Base-by-base conservation (phyloP, 1,140 invertebrate genomes). In the Mesaphorura yosii region DNA sequence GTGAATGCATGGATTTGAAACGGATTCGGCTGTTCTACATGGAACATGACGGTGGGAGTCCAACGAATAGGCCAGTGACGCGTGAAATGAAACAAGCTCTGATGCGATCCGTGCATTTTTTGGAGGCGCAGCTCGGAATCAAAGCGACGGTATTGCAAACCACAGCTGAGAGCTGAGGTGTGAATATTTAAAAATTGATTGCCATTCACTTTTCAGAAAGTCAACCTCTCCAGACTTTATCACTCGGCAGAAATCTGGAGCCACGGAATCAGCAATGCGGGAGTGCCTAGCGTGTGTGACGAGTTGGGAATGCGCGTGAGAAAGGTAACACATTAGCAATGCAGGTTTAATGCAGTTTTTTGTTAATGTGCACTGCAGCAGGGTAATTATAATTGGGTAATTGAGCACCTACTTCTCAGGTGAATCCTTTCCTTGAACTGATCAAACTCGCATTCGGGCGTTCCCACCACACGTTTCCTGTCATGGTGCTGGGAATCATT, bases 381-480 rank as follows among this genome's bases (percentile, higher is more conserved):
- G 17, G 23, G 6, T 22, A 10, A 42, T 10, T 42, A 19, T 17
- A 19, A 17, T 17, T 42, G 10, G 17, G 31, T 25, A 27, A 20
- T n/a, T 1, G 14, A 22, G 45, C 29, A 12, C 26, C 31, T 60
- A 68, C 79, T 50, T 27, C 15, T 20, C 68, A 80, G 45, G 78
- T 80, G 1, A 80, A 76, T 55, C 69, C 82, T 19, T 74, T 74
- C 38, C 68, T 70, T 62, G 85, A 88, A 70, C 70, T 85, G 0
- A 23, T 80, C 0, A 88, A 87, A 66, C 85, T 82, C 77, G 48
- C 78, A 0, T 65, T 88, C 15, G 76, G 81, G 1, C 65, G 71
- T 17, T 89, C 89, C 5, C 75, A 83, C 41, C 87, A 95, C 65
- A 94, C 90, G 0, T 76, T 95, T 15, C 83, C 90, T 53, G 88